Evolutionary conservation across 2,797 vertebrate genomes (phyloP).

Genomic region (Sebastes goodei): DNA sequence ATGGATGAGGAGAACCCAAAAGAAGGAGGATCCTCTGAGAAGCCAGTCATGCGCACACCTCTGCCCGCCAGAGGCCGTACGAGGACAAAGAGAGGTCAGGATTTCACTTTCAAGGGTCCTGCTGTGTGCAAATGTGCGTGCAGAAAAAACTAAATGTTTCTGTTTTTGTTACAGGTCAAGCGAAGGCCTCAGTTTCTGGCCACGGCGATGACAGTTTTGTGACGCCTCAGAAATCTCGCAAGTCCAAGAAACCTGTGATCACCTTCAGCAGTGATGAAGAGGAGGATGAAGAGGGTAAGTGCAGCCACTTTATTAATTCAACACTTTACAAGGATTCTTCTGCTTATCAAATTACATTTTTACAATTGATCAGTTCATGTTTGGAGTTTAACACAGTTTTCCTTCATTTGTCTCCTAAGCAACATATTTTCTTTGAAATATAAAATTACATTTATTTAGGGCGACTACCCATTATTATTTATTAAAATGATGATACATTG

Average conservation of each 20-base stretch:
- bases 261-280: conserved; percentile 93
- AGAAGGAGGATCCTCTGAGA: conserved; percentile 41
- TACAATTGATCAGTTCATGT: background rate
- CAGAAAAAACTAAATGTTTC: background rate
- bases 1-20: conserved; percentile 59
- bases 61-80: conserved; percentile 50
- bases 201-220: conserved; percentile 76
- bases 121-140: background rate
- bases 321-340: background rate
- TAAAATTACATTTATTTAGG: background rate
- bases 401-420: background rate
- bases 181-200: conserved; percentile 62
- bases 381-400: background rate
- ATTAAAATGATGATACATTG: background rate
- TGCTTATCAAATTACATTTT: background rate
- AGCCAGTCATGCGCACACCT: conserved; percentile 34
- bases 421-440: background rate
- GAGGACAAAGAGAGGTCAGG: conserved; percentile 72
- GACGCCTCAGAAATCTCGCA: conserved; percentile 76
- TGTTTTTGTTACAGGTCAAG: conserved; percentile 61
- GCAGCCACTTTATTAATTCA: background rate
- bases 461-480: background rate
- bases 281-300: conserved; percentile 82
- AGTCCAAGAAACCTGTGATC: conserved; percentile 77
- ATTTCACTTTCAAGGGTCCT: background rate